phyloP scores from a whole-genome alignment of 2,888 invertebrate genomes.

The Cryptocephalus primarius region DNA sequence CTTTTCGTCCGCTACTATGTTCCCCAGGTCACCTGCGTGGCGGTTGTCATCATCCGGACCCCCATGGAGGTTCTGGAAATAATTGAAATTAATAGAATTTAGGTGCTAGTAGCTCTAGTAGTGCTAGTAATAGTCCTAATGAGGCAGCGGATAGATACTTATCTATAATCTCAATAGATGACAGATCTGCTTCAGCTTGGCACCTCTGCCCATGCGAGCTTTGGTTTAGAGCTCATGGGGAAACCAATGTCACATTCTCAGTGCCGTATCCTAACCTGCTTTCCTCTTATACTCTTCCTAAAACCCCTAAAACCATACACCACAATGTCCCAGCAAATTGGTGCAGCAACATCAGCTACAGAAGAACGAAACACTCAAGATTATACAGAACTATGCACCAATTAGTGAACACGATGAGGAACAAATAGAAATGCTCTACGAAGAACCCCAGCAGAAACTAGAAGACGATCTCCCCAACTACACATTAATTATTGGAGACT shows the following conservation, averaged over 20 bases:
- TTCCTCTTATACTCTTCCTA: neutral
- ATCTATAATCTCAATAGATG: neutral
- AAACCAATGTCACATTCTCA: neutral
- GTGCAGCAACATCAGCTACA: neutral
- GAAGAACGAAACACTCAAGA: neutral
- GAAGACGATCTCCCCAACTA: neutral
- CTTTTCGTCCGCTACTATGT: constrained; percentile 52
- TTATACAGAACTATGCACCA: too few species aligned
- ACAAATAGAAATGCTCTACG: neutral
- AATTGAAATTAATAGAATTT: too few species aligned
- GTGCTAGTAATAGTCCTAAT: too few species aligned
- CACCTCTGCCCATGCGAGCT: neutral
- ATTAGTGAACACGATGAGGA: neutral
- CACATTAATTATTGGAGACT: neutral
- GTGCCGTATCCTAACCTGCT: neutral
- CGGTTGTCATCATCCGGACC: constrained; percentile 56
- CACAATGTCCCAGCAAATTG: neutral
- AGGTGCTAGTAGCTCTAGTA: too few species aligned
- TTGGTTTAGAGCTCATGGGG: neutral
- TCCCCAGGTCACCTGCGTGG: constrained; percentile 81
- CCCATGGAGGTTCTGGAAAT: constrained; percentile 58
- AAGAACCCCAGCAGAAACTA: neutral
- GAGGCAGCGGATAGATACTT: neutral
- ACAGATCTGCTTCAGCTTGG: neutral
- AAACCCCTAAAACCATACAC: neutral